These are phyloP conservation scores for Andrena trimmerana DNA, from an alignment of 2,888 invertebrate genomes.

Conservation along the genomic window DNA sequence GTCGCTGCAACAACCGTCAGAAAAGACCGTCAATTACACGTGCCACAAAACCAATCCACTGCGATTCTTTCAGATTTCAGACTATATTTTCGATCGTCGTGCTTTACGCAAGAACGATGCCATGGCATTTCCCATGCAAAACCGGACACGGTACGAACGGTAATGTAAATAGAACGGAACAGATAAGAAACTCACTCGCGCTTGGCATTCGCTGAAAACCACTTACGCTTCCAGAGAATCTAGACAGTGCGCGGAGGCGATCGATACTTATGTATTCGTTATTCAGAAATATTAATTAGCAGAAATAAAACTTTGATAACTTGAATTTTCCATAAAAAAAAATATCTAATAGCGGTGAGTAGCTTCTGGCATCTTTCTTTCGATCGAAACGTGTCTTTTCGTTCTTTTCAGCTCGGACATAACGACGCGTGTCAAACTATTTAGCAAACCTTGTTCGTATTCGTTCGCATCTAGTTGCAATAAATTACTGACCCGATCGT, in stretches of 20 bases:
- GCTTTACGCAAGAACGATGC: slow-evolving; percentile 32
- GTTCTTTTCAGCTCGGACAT: background rate
- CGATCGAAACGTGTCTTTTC: background rate
- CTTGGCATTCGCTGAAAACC: too few species aligned
- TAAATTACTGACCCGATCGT: background rate
- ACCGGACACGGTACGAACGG: too few species aligned
- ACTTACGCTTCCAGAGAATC: too few species aligned
- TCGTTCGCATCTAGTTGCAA: slow-evolving; percentile 4
- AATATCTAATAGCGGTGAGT: too few species aligned
- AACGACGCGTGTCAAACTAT: slow-evolving; percentile 21
- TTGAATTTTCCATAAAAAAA: too few species aligned
- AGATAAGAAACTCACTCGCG: too few species aligned
- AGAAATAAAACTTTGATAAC: too few species aligned
- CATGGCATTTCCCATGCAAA: background rate
- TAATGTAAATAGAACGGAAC: too few species aligned
- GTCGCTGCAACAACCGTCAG: slow-evolving; percentile 93
- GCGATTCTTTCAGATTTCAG: slow-evolving; percentile 64
- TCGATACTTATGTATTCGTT: too few species aligned
- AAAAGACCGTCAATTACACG: slow-evolving; percentile 82
- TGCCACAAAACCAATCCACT: slow-evolving; percentile 62
- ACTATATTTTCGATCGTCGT: slow-evolving; percentile 68
- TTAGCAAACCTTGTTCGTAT: background rate
- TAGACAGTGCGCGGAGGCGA: too few species aligned
- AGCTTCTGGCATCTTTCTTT: slow-evolving; percentile 30
- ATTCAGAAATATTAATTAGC: too few species aligned